phyloP scores from a whole-genome alignment of 2,113 vertebrate species.

The Sinocyclocheilus grahami region DNA sequence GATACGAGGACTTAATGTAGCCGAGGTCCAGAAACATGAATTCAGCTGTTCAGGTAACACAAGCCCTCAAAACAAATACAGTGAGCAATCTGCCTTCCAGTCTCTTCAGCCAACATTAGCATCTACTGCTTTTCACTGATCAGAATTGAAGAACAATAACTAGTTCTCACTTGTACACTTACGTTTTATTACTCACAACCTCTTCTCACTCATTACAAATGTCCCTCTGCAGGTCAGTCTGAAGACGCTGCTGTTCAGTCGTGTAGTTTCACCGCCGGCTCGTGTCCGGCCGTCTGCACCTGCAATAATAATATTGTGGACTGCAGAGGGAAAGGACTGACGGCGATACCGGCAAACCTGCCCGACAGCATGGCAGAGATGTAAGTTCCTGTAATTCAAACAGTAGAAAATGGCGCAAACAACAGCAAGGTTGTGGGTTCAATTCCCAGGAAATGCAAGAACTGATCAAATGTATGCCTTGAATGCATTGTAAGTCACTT shows the following conservation, averaged over 20 bases:
- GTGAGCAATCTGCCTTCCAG: too few species aligned
- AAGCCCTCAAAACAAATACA: neutral
- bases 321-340: conserved; percentile 94
- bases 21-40: conserved; percentile 95
- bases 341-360: conserved; percentile 92
- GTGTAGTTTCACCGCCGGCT: conserved; percentile 87
- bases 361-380: conserved; percentile 96
- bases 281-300: conserved; percentile 91
- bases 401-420: neutral
- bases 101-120: neutral
- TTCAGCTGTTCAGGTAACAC: conserved; percentile 90
- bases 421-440: neutral
- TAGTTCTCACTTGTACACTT: neutral
- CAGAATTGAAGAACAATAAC: neutral
- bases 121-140: neutral
- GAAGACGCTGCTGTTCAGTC: conserved; percentile 76
- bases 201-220: neutral
- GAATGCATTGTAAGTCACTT: neutral
- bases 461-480: neutral
- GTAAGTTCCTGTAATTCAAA: conserved; percentile 52
- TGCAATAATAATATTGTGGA: conserved; percentile 97
- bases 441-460: neutral
- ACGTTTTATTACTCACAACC: neutral
- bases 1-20: conserved; percentile 92
- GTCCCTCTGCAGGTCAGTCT: conserved; percentile 78